Base-by-base conservation (phyloP, 2,113 vertebrate species). In the Daubentonia madagascariensis region DNA sequence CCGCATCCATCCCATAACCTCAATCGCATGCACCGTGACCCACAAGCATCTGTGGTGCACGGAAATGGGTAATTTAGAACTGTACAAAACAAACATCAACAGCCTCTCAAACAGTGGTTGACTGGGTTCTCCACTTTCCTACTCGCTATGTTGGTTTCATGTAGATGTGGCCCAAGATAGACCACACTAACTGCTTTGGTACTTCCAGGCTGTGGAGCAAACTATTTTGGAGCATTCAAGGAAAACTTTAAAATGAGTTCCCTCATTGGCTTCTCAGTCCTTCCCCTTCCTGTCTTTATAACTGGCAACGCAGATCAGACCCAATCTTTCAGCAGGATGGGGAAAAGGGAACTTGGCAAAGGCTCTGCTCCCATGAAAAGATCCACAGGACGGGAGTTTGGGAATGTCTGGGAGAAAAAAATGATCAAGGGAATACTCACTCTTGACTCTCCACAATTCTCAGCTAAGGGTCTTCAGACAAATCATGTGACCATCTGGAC, bases 31-130 rank as follows among this genome's bases (percentile, higher is more conserved):
- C 17, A 59, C 30, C 1, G 1, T 90, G 85, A 96, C 54, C 63
- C 93, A 87, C 57, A 94, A 84, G 50, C 86, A 85, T 97, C n/a
- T 88, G 89, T 91, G 85, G 59, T 67, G 25, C 70, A 68, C 30
- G 91, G 59, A 93, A 95, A 70, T 91, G 93, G 68, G 20, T 88
- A 85, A 94, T 89, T 91, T 86, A 73, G 43, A 96, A 68, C 61
- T 95, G 65, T 81, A 80, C 86, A 93, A 95, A 97, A 40, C 43
- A 95, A 97, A 89, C 32, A 92, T 59, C 72, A 85, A 48, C 30
- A 87, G 52, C 28, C 43, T 97, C 68, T 89, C 72, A 83, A 92
- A 92, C 43, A 95, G 43, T 40, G 48, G 25, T 61, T 89, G 48
- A 70, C 54, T 96, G 61, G 17, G 35, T 85, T 81, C 43, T 76